Conservation (phyloP, 1,140 invertebrate genomes). For the Bradynema listronoti region DNA sequence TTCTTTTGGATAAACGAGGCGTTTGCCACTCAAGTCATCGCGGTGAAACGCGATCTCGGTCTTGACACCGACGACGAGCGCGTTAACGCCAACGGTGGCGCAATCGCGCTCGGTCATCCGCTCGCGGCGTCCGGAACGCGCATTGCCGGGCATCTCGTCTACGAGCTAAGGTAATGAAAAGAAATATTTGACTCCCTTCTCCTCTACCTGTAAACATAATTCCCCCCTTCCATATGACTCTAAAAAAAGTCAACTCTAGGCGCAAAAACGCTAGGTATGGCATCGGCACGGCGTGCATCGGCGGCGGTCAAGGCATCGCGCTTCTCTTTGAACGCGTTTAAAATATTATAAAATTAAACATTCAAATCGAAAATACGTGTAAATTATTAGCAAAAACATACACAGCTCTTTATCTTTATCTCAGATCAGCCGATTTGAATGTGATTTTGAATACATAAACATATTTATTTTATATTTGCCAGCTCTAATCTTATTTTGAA, state of each 20-base stretch:
- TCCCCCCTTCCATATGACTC: too few relatives aligned
- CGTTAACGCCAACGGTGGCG: conserved; percentile 60
- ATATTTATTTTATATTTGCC: too few relatives aligned
- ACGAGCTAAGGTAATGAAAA: conserved; percentile 20
- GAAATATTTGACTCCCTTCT: too few relatives aligned
- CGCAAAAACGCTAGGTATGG: conserved; percentile 72
- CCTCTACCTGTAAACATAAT: too few relatives aligned
- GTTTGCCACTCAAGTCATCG: conserved; percentile 82
- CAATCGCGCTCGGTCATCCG: conserved; percentile 22
- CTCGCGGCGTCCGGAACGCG: conserved; percentile 23
- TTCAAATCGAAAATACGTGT: too few relatives aligned
- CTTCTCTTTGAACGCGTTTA: conserved; percentile 14
- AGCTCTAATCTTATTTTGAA: too few relatives aligned
- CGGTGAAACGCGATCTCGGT: conserved; percentile 80
- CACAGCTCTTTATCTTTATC: too few relatives aligned
- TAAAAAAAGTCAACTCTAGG: too few relatives aligned
- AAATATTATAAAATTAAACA: too few relatives aligned
- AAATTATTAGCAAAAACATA: too few relatives aligned
- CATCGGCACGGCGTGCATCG: conserved; percentile 87
- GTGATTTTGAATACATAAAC: too few relatives aligned
- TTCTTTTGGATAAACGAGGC: conserved; percentile 82
- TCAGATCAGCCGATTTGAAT: too few relatives aligned
- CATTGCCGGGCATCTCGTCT: conserved; percentile 7
- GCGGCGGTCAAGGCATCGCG: conserved; percentile 74
- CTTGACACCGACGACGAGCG: conserved; percentile 84